Evolutionary conservation across 2,113 vertebrate genomes (phyloP), one percentile per base, ranked within the genome.

Genomic region (Symphodus melops): DNA sequence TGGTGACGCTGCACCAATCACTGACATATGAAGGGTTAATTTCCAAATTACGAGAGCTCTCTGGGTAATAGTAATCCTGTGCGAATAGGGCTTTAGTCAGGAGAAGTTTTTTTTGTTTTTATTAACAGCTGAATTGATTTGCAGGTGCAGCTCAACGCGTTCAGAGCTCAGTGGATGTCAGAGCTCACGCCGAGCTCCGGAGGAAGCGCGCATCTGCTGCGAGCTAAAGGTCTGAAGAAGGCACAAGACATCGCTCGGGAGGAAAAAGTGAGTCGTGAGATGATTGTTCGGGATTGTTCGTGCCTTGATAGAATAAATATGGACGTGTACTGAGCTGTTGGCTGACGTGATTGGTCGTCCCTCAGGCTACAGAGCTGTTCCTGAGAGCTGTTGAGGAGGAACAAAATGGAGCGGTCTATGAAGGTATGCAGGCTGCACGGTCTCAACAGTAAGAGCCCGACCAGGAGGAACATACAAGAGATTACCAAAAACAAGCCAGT

Each of bases 111-210:
- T 28, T 28, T 28, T 28, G 4, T 33, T 33, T 33, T 33, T 33
- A 33, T 33, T 33, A 33, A 33, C 28, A 33, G 39, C 11, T 41
- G 14, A 48, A 48, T 75, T 59, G 28, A 42, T 36, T 88, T 90
- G 14, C 79, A 98, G 97, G 86, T 95, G 82, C 96, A 99, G 90
- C 97, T 99, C 28, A 96, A 94, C 90, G 96, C 92, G 84, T 99
- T 99, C 90, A 94, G 98, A 94, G 95, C 96, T 86, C 95, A 96
- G 84, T 99, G 97, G 98, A 98, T 99, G 97, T 97, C 97, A 88
- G 98, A 99, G 88, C 96, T 99, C 88, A 94, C 93, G 77, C 95
- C 96, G 21, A 94, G 92, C 82, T 85, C 93, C 25, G 93, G 94
- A 84, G 92, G 91, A 39, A 87, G 90, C 76, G 93, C 65, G 71